A percentile compares a stretch with the other conserved stretches of the same genome.
phyloP scores from a whole-genome alignment of 2,797 vertebrate genomes.

The Hirundo rustica region DNA sequence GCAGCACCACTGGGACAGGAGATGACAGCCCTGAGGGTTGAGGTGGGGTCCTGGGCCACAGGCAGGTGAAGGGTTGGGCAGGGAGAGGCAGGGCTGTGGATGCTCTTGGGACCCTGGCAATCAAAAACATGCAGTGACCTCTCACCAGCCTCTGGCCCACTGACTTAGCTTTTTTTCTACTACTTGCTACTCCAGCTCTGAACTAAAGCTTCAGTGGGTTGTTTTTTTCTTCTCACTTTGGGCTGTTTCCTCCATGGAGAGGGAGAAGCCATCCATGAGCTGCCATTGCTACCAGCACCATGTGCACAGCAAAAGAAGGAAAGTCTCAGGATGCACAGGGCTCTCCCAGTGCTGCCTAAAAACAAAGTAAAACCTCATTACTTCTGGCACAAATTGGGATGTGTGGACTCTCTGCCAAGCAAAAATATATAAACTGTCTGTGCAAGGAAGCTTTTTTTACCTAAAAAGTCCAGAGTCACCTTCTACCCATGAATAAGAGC shows the following conservation, averaged over 20 bases:
- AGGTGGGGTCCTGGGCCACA: too few relatives aligned
- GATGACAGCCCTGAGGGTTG: background rate
- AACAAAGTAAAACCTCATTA: background rate
- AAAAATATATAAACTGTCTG: background rate
- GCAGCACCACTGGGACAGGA: accelerated
- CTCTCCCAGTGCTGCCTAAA: background rate
- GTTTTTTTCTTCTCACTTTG: background rate
- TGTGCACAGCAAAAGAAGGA: background rate
- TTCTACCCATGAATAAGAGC: background rate
- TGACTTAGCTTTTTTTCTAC: background rate
- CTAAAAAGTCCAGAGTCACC: background rate
- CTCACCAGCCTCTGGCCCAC: background rate
- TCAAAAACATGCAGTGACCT: background rate
- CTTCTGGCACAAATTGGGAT: background rate
- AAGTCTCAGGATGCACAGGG: background rate
- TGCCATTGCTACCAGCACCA: background rate
- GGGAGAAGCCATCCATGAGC: background rate
- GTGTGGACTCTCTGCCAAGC: background rate
- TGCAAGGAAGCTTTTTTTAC: background rate
- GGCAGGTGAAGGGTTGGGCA: background rate
- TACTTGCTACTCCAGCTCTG: background rate
- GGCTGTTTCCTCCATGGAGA: background rate
- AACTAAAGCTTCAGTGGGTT: background rate
- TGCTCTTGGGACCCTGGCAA: background rate
- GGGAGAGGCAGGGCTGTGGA: background rate